phyloP scores from a whole-genome alignment of 2,797 vertebrate genomes.

The Danio albolineatus region DNA sequence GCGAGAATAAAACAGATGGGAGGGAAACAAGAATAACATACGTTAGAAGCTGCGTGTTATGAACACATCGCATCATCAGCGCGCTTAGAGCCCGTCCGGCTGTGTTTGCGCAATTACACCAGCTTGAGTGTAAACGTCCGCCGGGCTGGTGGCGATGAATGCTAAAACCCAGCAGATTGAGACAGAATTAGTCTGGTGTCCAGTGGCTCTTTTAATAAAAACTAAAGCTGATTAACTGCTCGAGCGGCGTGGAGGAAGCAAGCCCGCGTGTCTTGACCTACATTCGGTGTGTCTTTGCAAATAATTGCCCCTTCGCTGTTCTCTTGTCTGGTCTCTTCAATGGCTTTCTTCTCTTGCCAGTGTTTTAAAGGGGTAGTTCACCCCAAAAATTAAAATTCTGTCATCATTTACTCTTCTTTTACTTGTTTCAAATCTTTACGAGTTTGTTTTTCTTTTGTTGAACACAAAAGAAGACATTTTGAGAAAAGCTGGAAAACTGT shows the following conservation, averaged over 20 bases:
- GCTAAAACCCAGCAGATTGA: slow-evolving; percentile 57
- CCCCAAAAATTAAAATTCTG: too few relatives aligned
- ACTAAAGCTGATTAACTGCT: slow-evolving; percentile 63
- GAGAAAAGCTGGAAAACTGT: too few relatives aligned
- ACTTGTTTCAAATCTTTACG: too few relatives aligned
- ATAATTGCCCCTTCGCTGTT: slow-evolving; percentile 50
- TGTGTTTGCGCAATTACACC: neutral
- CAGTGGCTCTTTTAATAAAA: slow-evolving; percentile 58
- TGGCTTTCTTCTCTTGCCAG: slow-evolving; percentile 37
- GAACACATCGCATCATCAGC: slow-evolving; percentile 20
- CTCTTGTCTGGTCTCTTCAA: slow-evolving; percentile 43
- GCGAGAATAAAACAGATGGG: slow-evolving; percentile 50
- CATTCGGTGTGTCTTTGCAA: slow-evolving; percentile 56
- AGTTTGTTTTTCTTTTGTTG: too few relatives aligned
- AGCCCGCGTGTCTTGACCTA: slow-evolving; percentile 65
- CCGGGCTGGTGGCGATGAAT: slow-evolving; percentile 38
- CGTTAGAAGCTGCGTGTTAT: slow-evolving; percentile 39
- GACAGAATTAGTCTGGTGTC: slow-evolving; percentile 57
- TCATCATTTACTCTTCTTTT: too few relatives aligned
- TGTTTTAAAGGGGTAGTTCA: too few relatives aligned
- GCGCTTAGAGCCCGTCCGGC: slow-evolving; percentile 21
- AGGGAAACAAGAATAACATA: slow-evolving; percentile 20
- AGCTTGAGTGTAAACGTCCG: slow-evolving; percentile 43
- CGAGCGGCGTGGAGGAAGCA: slow-evolving; percentile 48
- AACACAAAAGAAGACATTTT: too few relatives aligned